Evolutionary conservation across 2,797 vertebrate genomes (phyloP).

Genomic region (Cuculus canorus): DNA sequence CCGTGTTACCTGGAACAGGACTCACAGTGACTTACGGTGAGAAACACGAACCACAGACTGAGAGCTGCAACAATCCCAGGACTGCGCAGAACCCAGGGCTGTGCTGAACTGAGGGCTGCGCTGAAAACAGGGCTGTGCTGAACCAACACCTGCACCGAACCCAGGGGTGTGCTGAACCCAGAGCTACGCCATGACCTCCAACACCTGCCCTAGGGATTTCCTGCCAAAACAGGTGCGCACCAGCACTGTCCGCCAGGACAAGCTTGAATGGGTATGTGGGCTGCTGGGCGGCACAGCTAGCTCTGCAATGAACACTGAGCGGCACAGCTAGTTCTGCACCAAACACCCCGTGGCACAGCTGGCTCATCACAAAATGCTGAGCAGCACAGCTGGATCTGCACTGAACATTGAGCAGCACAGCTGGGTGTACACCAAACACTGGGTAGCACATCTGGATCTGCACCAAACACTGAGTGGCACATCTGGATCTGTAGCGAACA

Average conservation of each 20-base stretch:
- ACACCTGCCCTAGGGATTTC: neutral
- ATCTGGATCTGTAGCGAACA: neutral
- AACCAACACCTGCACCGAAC: too few species aligned
- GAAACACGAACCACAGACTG: neutral
- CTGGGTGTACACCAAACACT: neutral
- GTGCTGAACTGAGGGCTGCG: too few species aligned
- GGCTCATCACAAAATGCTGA: too few species aligned
- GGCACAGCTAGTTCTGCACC: neutral
- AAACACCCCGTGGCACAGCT: neutral
- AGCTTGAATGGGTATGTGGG: too few species aligned
- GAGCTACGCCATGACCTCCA: neutral
- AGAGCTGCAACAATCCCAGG: too few species aligned
- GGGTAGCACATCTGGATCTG: neutral
- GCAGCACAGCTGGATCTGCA: neutral
- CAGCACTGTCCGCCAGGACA: neutral
- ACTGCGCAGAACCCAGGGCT: too few species aligned
- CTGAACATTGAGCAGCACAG: neutral
- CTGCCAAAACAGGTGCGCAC: fast-evolving
- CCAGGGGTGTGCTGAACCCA: too few species aligned
- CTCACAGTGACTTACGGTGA: fast-evolving
- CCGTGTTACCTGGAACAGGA: fast-evolving
- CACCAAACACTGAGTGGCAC: neutral
- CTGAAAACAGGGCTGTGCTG: too few species aligned
- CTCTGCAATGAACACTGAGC: neutral
- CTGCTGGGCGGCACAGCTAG: neutral